Evolutionary conservation across 53 echinoderm and acorn worm species (phyloP).

Genomic region (Echinarachnius parma): DNA sequence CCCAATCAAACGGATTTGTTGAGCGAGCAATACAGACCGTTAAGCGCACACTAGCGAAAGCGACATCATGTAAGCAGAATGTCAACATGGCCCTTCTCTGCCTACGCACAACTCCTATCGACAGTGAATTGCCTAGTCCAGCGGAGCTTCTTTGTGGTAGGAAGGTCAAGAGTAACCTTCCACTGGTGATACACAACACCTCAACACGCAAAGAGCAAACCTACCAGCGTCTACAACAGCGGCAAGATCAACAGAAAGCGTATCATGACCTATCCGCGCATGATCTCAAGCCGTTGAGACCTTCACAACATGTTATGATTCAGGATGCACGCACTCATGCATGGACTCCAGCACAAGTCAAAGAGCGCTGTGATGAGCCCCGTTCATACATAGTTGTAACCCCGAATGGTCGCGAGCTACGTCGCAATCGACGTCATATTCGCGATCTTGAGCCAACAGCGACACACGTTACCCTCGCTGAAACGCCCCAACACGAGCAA

Average conservation of each 20-base stretch:
- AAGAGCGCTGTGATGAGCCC: conserved; percentile 44
- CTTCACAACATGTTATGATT: conserved; percentile 46
- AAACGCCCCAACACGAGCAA: conserved; percentile 3
- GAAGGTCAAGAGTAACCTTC: conserved; percentile 37
- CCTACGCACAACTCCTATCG: conserved; percentile 50
- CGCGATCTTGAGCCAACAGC: conserved; percentile 38
- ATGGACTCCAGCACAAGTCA: conserved; percentile 49
- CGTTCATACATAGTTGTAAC: conserved; percentile 54
- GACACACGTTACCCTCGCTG: not conserved
- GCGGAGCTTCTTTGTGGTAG: conserved; percentile 52
- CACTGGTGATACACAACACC: conserved; percentile 10
- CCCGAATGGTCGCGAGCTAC: conserved; percentile 45
- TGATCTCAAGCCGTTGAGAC: conserved; percentile 26
- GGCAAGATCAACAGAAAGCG: conserved; percentile 40
- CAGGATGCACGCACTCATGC: conserved; percentile 36
- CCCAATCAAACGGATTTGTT: conserved; percentile 63
- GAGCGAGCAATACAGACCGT: conserved; percentile 62
- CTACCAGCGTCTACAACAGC: conserved; percentile 28
- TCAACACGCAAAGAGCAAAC: conserved; percentile 18
- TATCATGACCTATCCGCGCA: conserved; percentile 50
- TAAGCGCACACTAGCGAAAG: conserved; percentile 56
- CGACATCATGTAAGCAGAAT: conserved; percentile 26
- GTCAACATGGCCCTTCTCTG: conserved; percentile 47
- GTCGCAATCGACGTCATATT: conserved; percentile 44
- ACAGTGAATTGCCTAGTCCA: conserved; percentile 48